These are phyloP conservation scores for Sicus ferrugineus DNA, from an alignment of 2,888 invertebrate species.

Conservation along the genomic window DNA sequence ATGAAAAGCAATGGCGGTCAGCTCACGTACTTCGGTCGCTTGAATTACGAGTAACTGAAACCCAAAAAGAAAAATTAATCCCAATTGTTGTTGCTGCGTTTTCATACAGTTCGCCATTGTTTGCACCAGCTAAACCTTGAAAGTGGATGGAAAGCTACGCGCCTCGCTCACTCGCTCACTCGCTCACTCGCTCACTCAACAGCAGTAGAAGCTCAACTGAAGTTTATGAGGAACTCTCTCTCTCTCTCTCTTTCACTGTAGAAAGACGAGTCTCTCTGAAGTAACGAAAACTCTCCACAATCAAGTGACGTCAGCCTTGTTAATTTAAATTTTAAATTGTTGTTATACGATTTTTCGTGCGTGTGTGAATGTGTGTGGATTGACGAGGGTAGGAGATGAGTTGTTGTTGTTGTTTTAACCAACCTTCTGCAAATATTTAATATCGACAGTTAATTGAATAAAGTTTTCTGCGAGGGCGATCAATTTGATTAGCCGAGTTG, in stretches of 20 bases:
- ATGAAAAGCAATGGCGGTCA: conserved; percentile 42
- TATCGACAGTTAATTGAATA: conserved; percentile 58
- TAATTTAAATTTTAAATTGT: no score
- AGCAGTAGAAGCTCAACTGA: no score
- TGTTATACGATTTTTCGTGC: no score
- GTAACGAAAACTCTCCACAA: no score
- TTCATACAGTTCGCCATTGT: conserved; percentile 1
- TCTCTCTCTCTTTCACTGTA: no score
- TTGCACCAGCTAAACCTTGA: not conserved
- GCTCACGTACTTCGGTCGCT: no score
- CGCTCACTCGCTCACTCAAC: not conserved
- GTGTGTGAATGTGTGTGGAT: no score
- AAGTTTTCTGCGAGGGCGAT: conserved; percentile 52
- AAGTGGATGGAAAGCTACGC: conserved; percentile 11
- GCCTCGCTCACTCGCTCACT: no score
- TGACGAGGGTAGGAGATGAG: no score
- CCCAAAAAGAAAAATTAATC: not conserved
- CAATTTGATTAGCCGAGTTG: conserved; percentile 55
- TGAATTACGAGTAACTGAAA: not conserved
- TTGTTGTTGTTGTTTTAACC: conserved; percentile 37
- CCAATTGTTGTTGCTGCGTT: not conserved
- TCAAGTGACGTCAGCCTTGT: no score
- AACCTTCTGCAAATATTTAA: conserved; percentile 44
- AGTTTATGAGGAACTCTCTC: no score
- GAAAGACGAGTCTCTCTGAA: no score